Percentiles rank a stretch among this genome's conserved stretches.
Evolutionary conservation across 2,113 vertebrate genomes (phyloP).

Genomic region (Mesocricetus auratus): DNA sequence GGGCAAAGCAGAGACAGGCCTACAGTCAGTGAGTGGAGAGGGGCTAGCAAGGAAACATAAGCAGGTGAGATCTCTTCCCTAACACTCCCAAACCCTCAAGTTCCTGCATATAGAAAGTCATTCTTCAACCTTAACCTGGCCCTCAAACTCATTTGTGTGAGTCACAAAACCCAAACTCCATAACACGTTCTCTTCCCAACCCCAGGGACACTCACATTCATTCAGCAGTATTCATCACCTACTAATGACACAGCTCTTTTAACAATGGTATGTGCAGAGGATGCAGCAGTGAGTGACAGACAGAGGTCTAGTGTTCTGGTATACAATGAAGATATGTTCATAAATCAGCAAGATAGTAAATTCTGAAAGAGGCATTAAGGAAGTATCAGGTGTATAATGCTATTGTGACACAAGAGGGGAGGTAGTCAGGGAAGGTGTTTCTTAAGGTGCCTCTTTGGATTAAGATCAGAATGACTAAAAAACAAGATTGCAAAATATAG

Average conservation of each 20-base stretch:
- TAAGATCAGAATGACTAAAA: background rate
- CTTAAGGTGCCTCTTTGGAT: background rate
- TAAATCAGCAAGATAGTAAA: background rate
- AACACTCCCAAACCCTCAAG: background rate
- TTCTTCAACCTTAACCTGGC: background rate
- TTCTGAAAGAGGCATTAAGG: background rate
- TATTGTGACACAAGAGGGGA: fast-evolving
- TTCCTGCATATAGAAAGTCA: background rate
- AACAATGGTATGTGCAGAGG: background rate
- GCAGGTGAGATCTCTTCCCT: no score
- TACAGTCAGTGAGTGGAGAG: background rate
- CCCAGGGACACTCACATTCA: background rate
- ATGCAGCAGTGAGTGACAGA: no score
- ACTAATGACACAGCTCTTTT: fast-evolving
- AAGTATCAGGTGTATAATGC: no score
- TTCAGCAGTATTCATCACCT: background rate
- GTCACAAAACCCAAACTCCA: no score
- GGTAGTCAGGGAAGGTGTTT: background rate
- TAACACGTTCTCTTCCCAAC: background rate
- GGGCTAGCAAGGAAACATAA: background rate
- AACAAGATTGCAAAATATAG: background rate
- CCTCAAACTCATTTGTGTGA: background rate
- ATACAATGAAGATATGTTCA: background rate
- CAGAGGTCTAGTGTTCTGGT: background rate
- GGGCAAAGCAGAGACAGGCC: background rate